Evolutionary conservation across 2,888 invertebrate species (phyloP).

Genomic region (Drosophila melanosoma): DNA sequence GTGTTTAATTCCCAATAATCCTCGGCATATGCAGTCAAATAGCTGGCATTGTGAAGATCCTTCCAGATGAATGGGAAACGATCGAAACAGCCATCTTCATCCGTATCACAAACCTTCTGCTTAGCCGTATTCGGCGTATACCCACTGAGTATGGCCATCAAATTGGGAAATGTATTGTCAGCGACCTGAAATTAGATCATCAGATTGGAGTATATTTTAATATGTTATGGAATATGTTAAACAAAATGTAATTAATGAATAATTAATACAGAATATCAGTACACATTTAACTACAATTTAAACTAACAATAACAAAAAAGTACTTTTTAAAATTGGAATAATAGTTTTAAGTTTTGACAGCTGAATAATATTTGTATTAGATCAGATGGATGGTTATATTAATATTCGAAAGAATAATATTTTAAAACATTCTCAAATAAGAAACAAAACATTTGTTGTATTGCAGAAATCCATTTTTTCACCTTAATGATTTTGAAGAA

Average conservation of each 20-base stretch:
- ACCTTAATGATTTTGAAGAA: neutral
- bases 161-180: conserved; percentile 95
- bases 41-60: conserved; percentile 88
- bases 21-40: conserved; percentile 91
- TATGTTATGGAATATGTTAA: neutral
- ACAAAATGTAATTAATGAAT: neutral
- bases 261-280: no score
- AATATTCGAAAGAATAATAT: neutral
- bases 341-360: neutral
- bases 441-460: neutral
- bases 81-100: conserved; percentile 87
- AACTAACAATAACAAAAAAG: neutral
- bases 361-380: neutral
- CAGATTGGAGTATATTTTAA: neutral
- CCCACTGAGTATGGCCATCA: conserved; percentile 92
- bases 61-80: conserved; percentile 91
- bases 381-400: neutral
- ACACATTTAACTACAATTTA: no score
- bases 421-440: neutral
- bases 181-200: conserved; percentile 86
- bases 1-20: conserved; percentile 87
- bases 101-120: conserved; percentile 84
- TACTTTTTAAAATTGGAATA: neutral
- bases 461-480: neutral
- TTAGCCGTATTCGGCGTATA: conserved; percentile 85